phyloP scores from a whole-genome alignment of 2,888 invertebrate genomes.

The Gortyna flavago region DNA sequence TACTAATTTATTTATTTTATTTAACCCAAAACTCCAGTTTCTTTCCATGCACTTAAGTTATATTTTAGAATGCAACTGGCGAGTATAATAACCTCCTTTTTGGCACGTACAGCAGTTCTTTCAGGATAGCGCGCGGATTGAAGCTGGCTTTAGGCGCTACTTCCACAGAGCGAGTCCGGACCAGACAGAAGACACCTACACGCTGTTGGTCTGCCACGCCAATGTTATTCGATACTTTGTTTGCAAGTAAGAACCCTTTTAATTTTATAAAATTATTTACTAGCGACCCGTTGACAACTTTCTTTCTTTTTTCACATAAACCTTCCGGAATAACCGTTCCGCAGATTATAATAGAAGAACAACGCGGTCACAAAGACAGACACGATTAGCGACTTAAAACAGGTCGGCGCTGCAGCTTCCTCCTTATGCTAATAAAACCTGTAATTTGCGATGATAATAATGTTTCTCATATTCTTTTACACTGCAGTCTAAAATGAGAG shows the following conservation, averaged over 20 bases:
- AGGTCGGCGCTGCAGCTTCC: neutral
- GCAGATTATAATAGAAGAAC: neutral
- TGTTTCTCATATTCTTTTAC: neutral
- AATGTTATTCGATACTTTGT: conserved; percentile 99
- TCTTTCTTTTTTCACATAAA: too few species aligned
- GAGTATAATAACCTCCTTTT: conserved; percentile 75
- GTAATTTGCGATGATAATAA: neutral
- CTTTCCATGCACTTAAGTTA: neutral
- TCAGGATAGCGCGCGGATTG: conserved; percentile 97
- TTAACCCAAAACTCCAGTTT: conserved; percentile 4
- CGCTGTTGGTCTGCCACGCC: conserved; percentile 98
- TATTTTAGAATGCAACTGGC: conserved; percentile 65
- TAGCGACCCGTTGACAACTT: neutral
- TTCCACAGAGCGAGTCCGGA: conserved; percentile 96
- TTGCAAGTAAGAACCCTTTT: conserved; percentile 92
- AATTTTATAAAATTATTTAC: neutral
- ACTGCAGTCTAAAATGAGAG: neutral
- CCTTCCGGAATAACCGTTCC: neutral
- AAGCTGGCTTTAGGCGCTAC: conserved; percentile 98
- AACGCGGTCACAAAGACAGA: neutral
- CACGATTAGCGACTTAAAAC: neutral
- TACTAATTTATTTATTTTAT: neutral
- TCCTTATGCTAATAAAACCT: neutral
- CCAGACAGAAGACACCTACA: conserved; percentile 95
- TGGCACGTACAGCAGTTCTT: conserved; percentile 94